Evolutionary conservation across 2,113 vertebrate species (phyloP).

Genomic region (Hippocampus comes): DNA sequence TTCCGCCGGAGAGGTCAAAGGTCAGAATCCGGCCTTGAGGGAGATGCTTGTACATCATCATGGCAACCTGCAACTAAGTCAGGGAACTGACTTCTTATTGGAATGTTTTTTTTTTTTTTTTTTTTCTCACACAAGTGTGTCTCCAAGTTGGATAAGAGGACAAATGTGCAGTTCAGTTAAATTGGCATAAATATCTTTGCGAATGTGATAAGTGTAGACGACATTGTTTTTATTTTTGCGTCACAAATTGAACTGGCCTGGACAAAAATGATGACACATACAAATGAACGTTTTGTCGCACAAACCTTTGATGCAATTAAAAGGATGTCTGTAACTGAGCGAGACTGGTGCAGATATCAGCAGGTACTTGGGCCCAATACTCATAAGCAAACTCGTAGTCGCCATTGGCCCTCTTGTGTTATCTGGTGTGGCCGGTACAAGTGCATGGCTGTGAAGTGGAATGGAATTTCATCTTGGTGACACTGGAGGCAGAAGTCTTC

Average conservation of each 20-base stretch:
- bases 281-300: too few relatives aligned
- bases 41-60: conserved; percentile 50
- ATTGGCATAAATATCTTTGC: too few relatives aligned
- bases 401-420: not conserved
- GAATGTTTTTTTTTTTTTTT: conserved; percentile 11
- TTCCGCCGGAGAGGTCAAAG: conserved; percentile 38
- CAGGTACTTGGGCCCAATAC: too few relatives aligned
- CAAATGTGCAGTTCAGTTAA: conserved; percentile 24
- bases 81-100: conserved; percentile 26
- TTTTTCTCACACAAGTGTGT: conserved; percentile 15
- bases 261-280: too few relatives aligned
- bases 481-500: not conserved
- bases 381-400: not conserved
- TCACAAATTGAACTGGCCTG: too few relatives aligned
- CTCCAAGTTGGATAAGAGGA: conserved; percentile 28
- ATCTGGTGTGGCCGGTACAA: not conserved
- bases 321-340: not conserved
- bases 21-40: conserved; percentile 29
- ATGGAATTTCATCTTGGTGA: not conserved
- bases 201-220: too few relatives aligned
- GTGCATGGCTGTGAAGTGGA: not conserved
- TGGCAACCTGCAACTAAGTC: conserved; percentile 25
- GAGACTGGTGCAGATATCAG: not conserved
- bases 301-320: not conserved
- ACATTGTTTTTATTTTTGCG: too few relatives aligned